Evolutionary conservation across 2,113 vertebrate species (phyloP).

Genomic region (Halichoerus grypus): DNA sequence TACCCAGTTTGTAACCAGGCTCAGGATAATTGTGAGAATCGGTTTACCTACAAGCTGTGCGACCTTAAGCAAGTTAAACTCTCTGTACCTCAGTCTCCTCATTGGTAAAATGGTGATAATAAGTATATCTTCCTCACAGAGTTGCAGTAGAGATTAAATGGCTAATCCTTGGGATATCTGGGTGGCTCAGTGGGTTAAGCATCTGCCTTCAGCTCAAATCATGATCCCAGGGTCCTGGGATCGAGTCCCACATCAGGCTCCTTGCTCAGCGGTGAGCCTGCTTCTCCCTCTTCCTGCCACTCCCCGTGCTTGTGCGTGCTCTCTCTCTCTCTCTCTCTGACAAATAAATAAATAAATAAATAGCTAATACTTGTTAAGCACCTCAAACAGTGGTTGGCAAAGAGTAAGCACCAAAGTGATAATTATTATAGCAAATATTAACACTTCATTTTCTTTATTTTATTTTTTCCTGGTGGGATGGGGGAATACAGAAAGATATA

Average conservation of each 20-base stretch:
- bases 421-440: background rate
- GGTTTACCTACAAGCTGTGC: background rate
- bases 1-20: background rate
- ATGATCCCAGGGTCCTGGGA: background rate
- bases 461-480: background rate
- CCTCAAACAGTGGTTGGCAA: background rate
- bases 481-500: background rate
- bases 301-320: no score
- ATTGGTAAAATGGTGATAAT: background rate
- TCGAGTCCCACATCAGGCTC: background rate
- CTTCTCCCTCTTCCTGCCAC: no score
- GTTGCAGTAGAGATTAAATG: background rate
- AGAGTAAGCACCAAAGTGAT: conserved; percentile 27
- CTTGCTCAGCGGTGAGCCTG: background rate
- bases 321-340: no score
- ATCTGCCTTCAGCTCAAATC: background rate
- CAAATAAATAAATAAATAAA: background rate
- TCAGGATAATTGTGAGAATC: background rate
- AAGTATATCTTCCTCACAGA: background rate
- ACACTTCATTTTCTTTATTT: background rate
- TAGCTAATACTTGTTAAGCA: background rate
- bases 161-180: background rate
- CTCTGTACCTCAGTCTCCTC: background rate
- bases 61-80: background rate
- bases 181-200: no score